Conservation (phyloP, 2,797 vertebrate genomes). For the Molossus alvarezi region DNA sequence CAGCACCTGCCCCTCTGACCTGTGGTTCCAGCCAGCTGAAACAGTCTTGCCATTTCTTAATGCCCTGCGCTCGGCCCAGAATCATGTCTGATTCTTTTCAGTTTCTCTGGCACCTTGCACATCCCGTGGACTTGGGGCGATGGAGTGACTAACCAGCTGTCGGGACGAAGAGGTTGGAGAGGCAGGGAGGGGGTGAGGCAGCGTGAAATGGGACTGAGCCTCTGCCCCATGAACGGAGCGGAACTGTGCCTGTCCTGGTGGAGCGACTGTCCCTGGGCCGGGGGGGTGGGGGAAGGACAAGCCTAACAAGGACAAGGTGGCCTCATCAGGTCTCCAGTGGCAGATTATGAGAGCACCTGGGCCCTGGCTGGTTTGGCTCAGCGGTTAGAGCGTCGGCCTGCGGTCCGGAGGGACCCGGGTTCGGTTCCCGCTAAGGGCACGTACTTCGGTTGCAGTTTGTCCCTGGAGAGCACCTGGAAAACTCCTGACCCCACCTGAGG, state of each 20-base stretch:
- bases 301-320: not conserved
- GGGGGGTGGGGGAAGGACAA: too few relatives aligned
- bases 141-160: not conserved
- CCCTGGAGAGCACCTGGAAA: not conserved
- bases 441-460: too few relatives aligned
- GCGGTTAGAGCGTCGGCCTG: too few relatives aligned
- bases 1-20: not conserved
- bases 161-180: not conserved
- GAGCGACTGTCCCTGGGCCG: not conserved
- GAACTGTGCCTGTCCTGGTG: not conserved
- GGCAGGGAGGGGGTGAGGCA: not conserved
- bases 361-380: not conserved
- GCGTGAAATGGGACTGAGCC: not conserved
- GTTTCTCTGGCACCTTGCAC: not conserved
- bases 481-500: not conserved
- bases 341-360: not conserved
- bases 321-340: not conserved
- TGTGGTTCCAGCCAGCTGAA: accelerated
- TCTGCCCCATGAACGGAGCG: accelerated
- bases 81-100: not conserved
- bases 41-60: not conserved
- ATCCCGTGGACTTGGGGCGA: not conserved
- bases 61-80: not conserved
- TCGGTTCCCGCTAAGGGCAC: too few relatives aligned
- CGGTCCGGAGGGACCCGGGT: too few relatives aligned